phyloP scores from a whole-genome alignment of 2,888 invertebrate genomes.

The Heliconius aoede region DNA sequence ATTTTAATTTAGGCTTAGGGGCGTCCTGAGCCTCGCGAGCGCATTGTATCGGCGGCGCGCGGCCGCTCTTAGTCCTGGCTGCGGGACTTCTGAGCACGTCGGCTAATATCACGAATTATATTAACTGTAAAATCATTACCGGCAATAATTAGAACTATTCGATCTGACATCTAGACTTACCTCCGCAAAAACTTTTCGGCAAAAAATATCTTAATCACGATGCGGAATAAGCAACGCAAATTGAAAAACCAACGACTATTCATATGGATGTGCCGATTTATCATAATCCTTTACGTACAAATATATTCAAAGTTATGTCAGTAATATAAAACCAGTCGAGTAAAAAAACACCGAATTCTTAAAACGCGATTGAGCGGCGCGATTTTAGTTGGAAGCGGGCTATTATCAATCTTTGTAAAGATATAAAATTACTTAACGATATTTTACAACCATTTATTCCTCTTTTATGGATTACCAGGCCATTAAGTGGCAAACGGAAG shows the following conservation, averaged over 20 bases:
- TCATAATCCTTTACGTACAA: conserved; percentile 49
- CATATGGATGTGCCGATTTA: conserved; percentile 47
- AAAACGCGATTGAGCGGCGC: conserved; percentile 51
- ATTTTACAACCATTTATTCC: conserved; percentile 65
- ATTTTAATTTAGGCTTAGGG: conserved; percentile 77
- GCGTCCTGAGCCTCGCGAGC: conserved; percentile 38
- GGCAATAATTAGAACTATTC: conserved; percentile 35
- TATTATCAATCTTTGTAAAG: conserved; percentile 68
- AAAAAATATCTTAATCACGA: conserved; percentile 41
- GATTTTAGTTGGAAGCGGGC: conserved; percentile 54
- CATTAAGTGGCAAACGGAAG: conserved; percentile 78
- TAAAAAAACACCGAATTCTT: conserved; percentile 49
- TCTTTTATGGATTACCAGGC: conserved; percentile 66
- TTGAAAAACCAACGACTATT: conserved; percentile 47
- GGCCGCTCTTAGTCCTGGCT: conserved; percentile 19
- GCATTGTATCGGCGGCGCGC: conserved; percentile 37
- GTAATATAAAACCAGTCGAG: conserved; percentile 50
- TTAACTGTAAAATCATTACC: conserved; percentile 20
- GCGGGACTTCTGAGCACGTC: conserved; percentile 26
- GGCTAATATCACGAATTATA: conserved; percentile 14
- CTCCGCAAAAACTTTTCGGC: conserved; percentile 25
- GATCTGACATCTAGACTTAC: conserved; percentile 32
- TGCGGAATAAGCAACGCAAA: conserved; percentile 39
- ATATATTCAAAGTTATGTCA: conserved; percentile 47
- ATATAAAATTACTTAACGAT: conserved; percentile 67